Base-by-base conservation (phyloP, 1,140 invertebrate genomes). In the Cyclargus thomasi region DNA sequence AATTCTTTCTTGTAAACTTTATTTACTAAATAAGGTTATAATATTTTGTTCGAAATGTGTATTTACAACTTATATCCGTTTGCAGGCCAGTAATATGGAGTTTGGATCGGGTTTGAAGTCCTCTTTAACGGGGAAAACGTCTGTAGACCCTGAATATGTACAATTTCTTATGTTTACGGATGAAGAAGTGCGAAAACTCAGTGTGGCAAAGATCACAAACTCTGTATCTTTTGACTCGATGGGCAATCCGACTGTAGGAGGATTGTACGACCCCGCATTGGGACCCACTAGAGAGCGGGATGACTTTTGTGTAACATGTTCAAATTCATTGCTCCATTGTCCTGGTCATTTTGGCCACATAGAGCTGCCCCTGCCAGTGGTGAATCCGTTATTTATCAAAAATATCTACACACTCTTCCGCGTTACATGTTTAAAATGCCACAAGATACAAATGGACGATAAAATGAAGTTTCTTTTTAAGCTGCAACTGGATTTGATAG, bases 291-390 rank as follows among this genome's bases (percentile, higher is more conserved):
- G 90, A 55, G 92, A 92, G 2, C 91, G 90, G 70, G 91, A 92
- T 80, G 95, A 97, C 68, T 90, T 93, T 7, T 99, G 98, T 91
- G 86, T 87, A 11, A 99, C 97, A 16, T 99, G 98, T 90, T 92
- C 93, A 6, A 92, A 94, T 68, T 92, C 90, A 70, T 78, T 92
- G n/a, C 74, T 91, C 11, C 90, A 94, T 68, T 99, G 98, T 89
- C 93, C 95, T 0, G 98, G 99, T 3, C 99, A 99, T 90, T 95
- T 98, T 91, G 98, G 98, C 0, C 97, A 99, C 79, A 98, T 99
- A 70, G 94, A 95, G 69, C 90, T 99, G n/a, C 96, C 97, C 2
- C 85, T 99, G 3, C 94, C 97, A 7, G 95, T 98, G 0, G 95
- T 97, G 55, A 99, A 99, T 93, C 98, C 98, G 3, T 76, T 99